phyloP scores from a whole-genome alignment of 53 echinoderm and acorn worm species.

The Actinopyga echinites region DNA sequence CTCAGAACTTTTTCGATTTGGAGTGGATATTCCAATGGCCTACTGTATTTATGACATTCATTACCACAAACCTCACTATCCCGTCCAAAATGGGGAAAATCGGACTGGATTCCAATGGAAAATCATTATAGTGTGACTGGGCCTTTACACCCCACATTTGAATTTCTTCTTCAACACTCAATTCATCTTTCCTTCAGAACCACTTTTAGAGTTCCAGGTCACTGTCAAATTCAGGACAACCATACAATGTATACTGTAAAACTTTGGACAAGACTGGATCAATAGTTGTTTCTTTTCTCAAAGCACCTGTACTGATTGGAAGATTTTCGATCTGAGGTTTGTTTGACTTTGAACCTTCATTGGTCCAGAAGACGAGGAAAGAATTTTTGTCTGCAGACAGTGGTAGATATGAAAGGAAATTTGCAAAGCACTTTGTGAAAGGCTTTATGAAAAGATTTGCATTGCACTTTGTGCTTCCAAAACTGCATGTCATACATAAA shows the following conservation, averaged over 20 bases:
- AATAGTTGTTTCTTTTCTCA: not conserved
- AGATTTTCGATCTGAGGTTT: too few species aligned
- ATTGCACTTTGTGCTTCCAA: too few species aligned
- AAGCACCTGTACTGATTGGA: not conserved
- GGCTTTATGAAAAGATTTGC: too few species aligned
- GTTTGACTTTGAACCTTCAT: not conserved
- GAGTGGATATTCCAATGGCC: too few species aligned
- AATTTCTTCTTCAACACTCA: constrained; percentile 13
- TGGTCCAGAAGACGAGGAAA: not conserved
- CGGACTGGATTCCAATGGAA: too few species aligned
- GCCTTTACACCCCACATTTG: constrained; percentile 18
- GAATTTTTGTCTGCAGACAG: not conserved
- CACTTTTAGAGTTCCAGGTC: not conserved
- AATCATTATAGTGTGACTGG: too few species aligned
- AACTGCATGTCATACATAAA: not conserved
- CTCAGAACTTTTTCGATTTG: too few species aligned
- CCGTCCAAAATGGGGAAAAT: too few species aligned
- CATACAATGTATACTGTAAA: too few species aligned
- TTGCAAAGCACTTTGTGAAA: too few species aligned
- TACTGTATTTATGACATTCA: too few species aligned
- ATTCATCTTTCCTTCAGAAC: not conserved
- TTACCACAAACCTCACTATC: too few species aligned
- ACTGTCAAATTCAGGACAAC: not conserved
- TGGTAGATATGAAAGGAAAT: constrained; percentile 4
- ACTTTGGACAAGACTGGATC: not conserved